Conservation (phyloP, 2,888 invertebrate species). For the Cybosia mesomella region DNA sequence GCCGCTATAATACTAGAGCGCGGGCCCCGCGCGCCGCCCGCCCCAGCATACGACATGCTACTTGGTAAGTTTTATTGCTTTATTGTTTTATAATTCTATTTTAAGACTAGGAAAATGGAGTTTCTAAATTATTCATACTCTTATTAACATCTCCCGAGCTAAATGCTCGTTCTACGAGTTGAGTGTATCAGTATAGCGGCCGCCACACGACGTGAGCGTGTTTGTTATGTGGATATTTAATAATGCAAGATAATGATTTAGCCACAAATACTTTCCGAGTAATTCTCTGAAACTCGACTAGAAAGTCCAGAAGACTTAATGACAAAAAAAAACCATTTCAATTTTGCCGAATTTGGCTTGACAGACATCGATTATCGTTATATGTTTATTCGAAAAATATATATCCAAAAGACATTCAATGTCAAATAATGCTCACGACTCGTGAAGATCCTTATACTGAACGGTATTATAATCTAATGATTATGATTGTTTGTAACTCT, state of each 20-base stretch:
- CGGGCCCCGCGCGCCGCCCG: constrained; percentile 40
- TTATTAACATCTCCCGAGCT: background rate
- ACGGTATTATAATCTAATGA: background rate
- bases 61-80: background rate
- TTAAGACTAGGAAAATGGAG: constrained; percentile 1
- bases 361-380: too few relatives aligned
- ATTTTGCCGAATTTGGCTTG: too few relatives aligned
- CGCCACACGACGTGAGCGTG: background rate
- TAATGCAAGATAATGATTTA: background rate
- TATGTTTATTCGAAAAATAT: too few relatives aligned
- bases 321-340: too few relatives aligned
- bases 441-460: background rate
- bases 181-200: background rate
- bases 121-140: background rate
- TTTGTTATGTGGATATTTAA: background rate
- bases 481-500: background rate
- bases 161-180: background rate
- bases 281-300: background rate
- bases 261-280: too few relatives aligned
- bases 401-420: background rate
- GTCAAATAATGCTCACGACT: background rate
- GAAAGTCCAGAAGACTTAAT: too few relatives aligned
- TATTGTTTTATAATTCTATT: background rate
- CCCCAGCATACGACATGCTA: constrained; percentile 19
- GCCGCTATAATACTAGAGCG: constrained; percentile 59